phyloP scores from a whole-genome alignment of 1,140 invertebrate genomes.

The Anastrepha ludens region DNA sequence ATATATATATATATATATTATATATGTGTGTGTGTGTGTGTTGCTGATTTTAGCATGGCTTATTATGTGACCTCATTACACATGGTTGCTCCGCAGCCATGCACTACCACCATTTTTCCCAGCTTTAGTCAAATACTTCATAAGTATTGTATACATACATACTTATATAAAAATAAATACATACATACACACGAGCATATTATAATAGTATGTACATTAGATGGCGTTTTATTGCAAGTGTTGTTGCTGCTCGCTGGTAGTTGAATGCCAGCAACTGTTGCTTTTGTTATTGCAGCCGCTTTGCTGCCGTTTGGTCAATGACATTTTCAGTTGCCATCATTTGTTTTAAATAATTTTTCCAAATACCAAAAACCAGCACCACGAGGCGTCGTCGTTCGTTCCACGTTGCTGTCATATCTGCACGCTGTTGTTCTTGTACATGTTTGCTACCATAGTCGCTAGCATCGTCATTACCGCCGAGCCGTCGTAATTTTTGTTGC shows the following conservation, averaged over 20 bases:
- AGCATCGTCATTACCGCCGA: background rate
- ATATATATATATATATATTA: background rate
- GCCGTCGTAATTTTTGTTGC: constrained; percentile 21
- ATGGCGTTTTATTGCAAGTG: constrained; percentile 29
- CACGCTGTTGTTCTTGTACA: background rate
- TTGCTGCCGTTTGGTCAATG: constrained; percentile 38
- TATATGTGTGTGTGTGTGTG: background rate
- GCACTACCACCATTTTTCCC: background rate
- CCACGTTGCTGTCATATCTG: background rate
- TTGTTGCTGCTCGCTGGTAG: background rate
- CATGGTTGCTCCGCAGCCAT: constrained; percentile 26
- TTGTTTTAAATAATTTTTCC: constrained; percentile 47
- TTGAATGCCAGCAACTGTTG: constrained; percentile 35
- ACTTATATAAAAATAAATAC: background rate
- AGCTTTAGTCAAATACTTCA: background rate
- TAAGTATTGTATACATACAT: background rate
- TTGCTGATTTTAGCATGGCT: constrained; percentile 30
- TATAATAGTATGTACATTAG: background rate
- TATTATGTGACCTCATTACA: constrained; percentile 49
- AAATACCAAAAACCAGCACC: constrained; percentile 35
- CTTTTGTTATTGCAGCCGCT: constrained; percentile 23
- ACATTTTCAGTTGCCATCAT: constrained; percentile 45
- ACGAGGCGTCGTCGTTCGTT: background rate
- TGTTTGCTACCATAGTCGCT: background rate
- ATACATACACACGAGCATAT: background rate